Evolutionary conservation across 1,140 invertebrate genomes (phyloP), one percentile per base, ranked within the genome.

Genomic region (Heliconius hermathena): DNA sequence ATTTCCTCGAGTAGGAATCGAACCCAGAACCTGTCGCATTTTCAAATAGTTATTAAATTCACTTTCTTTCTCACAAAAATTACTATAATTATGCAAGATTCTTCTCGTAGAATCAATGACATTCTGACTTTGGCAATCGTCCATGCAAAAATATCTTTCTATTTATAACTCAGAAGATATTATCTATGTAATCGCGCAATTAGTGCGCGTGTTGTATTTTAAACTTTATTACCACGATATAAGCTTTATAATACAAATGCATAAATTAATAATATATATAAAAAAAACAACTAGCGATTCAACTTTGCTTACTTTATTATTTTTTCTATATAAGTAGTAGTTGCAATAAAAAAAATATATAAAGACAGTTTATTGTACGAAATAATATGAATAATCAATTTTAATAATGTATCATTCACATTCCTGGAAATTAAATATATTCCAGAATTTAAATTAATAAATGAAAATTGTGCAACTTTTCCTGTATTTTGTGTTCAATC

Each of bases 141-240:
- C 84, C 84, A 85, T 52, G 36, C 57, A 76, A 73, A 78, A 79
- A 77, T 83, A 79, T 54, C 73, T 81, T 71, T 80, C 75, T 84
- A 82, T 82, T 76, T 77, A 36, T 80, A 81, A 74, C 46, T 49
- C 9, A 20, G 52, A 36, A 20, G 52, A 36, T 36, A 36, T 74
- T 75, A 81, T 77, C 54, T 78, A 79, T 77, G 38, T 38, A 79
- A 73, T 36, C 29, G 73, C 57, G 77, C 80, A 73, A 72, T 76
- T 77, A 75, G 72, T 20, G 20, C 11, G 8, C n/a, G 73, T 60
- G 66, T 71, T 76, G 33, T 36, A 78, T 79, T 79, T 77, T 75
- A 13, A 66, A 18, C 22, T 74, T 60, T 33, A 60, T 20, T 11
- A 70, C 4, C 11, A 66, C 1, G 26, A 1, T 16, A 29, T 66